Percentiles rank a stretch among this genome's conserved stretches.
Conservation (phyloP, 2,113 vertebrate species). For the Bagarius yarrelli region DNA sequence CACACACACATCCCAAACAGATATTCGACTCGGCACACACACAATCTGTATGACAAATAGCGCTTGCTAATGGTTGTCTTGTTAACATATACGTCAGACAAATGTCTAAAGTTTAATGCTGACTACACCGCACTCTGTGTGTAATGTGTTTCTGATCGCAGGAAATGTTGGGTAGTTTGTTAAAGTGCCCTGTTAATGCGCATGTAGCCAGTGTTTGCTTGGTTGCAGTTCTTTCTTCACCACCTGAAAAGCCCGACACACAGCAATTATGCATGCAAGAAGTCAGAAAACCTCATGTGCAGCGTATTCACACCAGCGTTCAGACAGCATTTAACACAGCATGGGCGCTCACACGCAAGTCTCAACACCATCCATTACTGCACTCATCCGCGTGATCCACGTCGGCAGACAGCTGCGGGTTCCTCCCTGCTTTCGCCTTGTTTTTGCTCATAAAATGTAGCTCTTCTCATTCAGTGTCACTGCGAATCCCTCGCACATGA, state of each 20-base stretch:
- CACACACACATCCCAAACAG: slow-evolving; percentile 11
- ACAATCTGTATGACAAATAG: slow-evolving; percentile 47
- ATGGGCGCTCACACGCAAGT: slow-evolving; percentile 39
- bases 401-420: slow-evolving; percentile 51
- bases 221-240: slow-evolving; percentile 21
- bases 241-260: slow-evolving; percentile 42
- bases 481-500: slow-evolving; percentile 45
- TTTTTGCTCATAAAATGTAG: slow-evolving; percentile 47
- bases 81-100: slow-evolving; percentile 38
- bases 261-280: slow-evolving; percentile 28
- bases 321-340: slow-evolving; percentile 54
- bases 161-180: slow-evolving; percentile 30
- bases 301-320: slow-evolving; percentile 24
- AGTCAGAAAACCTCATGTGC: slow-evolving; percentile 31
- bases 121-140: slow-evolving; percentile 15
- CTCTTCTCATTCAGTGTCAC: slow-evolving; percentile 53
- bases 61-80: slow-evolving; percentile 45
- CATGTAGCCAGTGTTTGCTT: slow-evolving; percentile 27
- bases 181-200: slow-evolving; percentile 37
- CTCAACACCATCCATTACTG: slow-evolving; percentile 53
- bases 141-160: slow-evolving; percentile 14
- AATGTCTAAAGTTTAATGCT: slow-evolving; percentile 33
- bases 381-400: slow-evolving; percentile 48
- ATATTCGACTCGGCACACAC: slow-evolving; percentile 19
- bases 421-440: slow-evolving; percentile 42